phyloP scores from a whole-genome alignment of 2,888 invertebrate genomes.

The Drosophila suboccidentalis region DNA sequence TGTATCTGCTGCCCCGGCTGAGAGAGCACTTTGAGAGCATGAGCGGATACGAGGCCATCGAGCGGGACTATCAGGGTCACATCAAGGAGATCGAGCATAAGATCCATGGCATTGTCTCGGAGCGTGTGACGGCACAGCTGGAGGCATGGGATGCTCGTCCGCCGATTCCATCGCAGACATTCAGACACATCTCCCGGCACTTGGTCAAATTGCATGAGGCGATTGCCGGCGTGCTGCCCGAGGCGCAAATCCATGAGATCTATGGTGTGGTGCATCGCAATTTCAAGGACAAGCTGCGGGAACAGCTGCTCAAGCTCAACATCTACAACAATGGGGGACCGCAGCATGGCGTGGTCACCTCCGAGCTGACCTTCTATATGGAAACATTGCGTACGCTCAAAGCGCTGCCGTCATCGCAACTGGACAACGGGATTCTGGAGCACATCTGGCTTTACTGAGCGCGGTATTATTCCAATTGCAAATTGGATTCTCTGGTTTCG shows the following conservation, averaged over 20 bases:
- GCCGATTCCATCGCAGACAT: conserved; percentile 96
- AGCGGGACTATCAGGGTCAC: conserved; percentile 94
- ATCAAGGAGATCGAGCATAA: conserved; percentile 96
- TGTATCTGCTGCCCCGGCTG: conserved; percentile 92
- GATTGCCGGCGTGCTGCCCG: conserved; percentile 93
- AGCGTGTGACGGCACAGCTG: conserved; percentile 92
- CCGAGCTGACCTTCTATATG: conserved; percentile 95
- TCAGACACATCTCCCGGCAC: conserved; percentile 94
- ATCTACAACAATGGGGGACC: conserved; percentile 98
- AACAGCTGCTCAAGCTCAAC: conserved; percentile 93
- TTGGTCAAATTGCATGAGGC: conserved; percentile 96
- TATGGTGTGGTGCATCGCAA: conserved; percentile 93
- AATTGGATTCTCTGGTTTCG: conserved; percentile 40
- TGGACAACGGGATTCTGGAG: conserved; percentile 91
- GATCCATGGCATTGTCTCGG: conserved; percentile 95
- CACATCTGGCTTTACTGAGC: conserved; percentile 90
- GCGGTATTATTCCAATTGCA: conserved; percentile 41
- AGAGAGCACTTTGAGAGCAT: conserved; percentile 89
- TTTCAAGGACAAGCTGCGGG: conserved; percentile 94
- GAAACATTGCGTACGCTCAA: conserved; percentile 93
- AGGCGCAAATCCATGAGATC: conserved; percentile 91
- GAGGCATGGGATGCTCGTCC: conserved; percentile 97
- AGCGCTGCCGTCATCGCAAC: conserved; percentile 91
- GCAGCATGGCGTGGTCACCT: conserved; percentile 97
- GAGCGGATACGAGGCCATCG: conserved; percentile 90